These are phyloP conservation scores for Oxyura jamaicensis DNA, from an alignment of 2,113 vertebrate genomes.

Conservation along the genomic window DNA sequence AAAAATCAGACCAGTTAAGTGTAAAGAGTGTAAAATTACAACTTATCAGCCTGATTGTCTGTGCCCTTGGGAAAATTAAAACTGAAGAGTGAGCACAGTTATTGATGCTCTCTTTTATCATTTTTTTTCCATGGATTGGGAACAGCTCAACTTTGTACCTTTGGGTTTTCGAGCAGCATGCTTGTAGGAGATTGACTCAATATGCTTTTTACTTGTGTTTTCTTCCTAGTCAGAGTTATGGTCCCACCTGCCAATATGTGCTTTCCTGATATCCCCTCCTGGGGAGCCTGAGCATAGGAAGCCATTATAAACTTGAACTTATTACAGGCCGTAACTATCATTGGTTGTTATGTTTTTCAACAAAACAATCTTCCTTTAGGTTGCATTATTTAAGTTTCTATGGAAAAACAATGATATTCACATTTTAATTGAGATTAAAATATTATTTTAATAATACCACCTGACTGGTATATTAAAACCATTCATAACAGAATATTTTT, in stretches of 20 bases:
- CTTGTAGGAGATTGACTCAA: constrained; percentile 19
- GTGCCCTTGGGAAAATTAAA: constrained; percentile 21
- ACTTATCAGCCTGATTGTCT: neutral
- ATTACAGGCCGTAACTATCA: neutral
- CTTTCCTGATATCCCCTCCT: neutral
- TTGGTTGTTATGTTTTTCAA: neutral
- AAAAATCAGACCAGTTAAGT: constrained; percentile 37
- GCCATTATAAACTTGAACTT: neutral
- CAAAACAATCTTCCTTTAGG: neutral
- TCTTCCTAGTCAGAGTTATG: neutral
- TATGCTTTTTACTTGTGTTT: neutral
- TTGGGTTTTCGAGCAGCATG: neutral
- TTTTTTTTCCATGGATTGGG: neutral
- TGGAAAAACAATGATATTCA: neutral
- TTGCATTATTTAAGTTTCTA: neutral
- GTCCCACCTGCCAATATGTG: neutral
- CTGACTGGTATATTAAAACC: neutral
- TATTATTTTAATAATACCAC: neutral
- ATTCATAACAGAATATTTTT: neutral
- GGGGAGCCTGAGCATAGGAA: neutral
- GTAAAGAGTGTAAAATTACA: constrained; percentile 34
- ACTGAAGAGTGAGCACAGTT: neutral
- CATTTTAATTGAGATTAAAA: neutral
- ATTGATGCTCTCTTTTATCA: neutral
- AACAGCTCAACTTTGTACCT: neutral